Evolutionary conservation across 1,140 invertebrate genomes (phyloP).

Genomic region (Drosophila kurseongensis): DNA sequence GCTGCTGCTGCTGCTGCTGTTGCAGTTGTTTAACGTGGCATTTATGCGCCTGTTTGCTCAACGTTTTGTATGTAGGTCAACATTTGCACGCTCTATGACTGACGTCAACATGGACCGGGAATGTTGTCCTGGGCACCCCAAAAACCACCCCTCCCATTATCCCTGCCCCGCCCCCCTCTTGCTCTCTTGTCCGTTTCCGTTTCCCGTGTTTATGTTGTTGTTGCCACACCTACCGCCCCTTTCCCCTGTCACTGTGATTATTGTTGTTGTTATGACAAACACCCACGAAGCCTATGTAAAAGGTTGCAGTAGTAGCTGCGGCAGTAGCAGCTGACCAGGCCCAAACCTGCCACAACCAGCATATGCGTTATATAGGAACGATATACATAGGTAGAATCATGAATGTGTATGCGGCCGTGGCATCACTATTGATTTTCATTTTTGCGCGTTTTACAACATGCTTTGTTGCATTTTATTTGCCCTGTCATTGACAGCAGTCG

Average conservation of each 20-base stretch:
- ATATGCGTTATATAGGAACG: constrained; percentile 16
- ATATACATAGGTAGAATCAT: constrained; percentile 7
- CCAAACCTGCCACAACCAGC: constrained; percentile 23
- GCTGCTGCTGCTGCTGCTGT: constrained; percentile 29
- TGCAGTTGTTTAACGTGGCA: constrained; percentile 69
- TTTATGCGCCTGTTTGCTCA: constrained; percentile 80
- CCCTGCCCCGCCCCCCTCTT: constrained; percentile 5
- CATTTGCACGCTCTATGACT: constrained; percentile 79
- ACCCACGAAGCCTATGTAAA: constrained; percentile 47
- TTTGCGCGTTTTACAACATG: constrained; percentile 72
- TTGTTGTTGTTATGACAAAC: constrained; percentile 73
- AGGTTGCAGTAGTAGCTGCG: constrained; percentile 24
- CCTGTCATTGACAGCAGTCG: constrained; percentile 77
- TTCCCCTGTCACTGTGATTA: constrained; percentile 54
- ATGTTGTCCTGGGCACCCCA: constrained; percentile 29
- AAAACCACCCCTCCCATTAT: constrained; percentile 10
- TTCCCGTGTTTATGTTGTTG: constrained; percentile 68
- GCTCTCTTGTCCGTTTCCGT: constrained; percentile 63
- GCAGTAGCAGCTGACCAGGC: constrained; percentile 50
- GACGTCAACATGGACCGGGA: constrained; percentile 74
- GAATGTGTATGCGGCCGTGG: constrained; percentile 17
- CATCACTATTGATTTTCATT: constrained; percentile 74
- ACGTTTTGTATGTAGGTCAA: constrained; percentile 81
- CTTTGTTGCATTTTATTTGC: constrained; percentile 80
- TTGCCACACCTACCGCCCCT: constrained; percentile 43